Percentiles rank a stretch among this genome's conserved stretches.
Evolutionary conservation across 2,113 vertebrate genomes (phyloP).

Genomic region (Nycticorax nycticorax): DNA sequence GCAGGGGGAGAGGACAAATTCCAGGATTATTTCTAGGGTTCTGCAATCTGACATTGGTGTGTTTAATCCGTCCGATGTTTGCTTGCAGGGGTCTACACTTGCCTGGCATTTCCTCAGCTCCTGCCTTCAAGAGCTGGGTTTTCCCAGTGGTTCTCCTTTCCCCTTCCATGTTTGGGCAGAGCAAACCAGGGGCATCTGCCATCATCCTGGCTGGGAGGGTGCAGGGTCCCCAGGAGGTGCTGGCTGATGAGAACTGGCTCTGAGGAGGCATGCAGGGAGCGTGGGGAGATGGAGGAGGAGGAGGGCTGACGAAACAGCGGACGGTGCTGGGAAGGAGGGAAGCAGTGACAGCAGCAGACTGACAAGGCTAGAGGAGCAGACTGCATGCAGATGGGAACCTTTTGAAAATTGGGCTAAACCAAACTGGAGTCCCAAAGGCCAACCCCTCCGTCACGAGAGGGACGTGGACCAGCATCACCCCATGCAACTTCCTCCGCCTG

Average conservation of each 20-base stretch:
- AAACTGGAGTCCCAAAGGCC: not conserved
- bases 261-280: fast-evolving
- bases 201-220: not conserved
- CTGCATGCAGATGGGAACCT: not conserved
- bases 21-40: not conserved
- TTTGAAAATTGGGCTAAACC: not conserved
- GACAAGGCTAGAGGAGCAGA: not conserved
- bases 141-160: not conserved
- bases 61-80: not conserved
- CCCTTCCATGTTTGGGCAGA: not conserved
- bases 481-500: fast-evolving
- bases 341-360: not conserved
- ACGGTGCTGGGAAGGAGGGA: not conserved
- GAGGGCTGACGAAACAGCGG: not conserved
- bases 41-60: not conserved
- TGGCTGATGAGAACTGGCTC: too few species aligned
- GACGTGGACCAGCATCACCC: not conserved
- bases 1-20: not conserved
- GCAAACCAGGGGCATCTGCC: not conserved
- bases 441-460: fast-evolving
- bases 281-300: not conserved
- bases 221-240: fast-evolving
- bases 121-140: not conserved
- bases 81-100: not conserved
- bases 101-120: not conserved